Conservation (phyloP, 1,140 invertebrate species). For the Drosophila virilis region DNA sequence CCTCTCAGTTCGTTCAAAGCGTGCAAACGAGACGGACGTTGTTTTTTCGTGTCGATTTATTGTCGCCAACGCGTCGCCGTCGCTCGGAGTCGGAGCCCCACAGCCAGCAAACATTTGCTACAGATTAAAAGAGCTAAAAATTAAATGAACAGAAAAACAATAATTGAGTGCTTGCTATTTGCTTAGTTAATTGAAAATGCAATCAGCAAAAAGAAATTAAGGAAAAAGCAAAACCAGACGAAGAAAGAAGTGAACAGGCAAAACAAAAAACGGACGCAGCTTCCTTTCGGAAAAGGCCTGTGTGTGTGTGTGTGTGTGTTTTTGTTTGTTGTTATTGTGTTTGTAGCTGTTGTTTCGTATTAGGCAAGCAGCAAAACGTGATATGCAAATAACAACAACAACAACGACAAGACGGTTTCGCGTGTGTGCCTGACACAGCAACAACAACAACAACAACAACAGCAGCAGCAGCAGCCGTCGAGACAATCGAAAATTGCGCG, state of each 20-base stretch:
- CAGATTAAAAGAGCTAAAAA: conserved; percentile 40
- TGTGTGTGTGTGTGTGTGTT: conserved; percentile 25
- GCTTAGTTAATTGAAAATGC: conserved; percentile 39
- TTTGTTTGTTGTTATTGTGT: conserved; percentile 58
- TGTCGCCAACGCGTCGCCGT: conserved; percentile 46
- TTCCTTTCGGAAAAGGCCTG: conserved; percentile 24
- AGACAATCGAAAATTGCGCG: conserved; percentile 75
- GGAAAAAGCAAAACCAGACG: not conserved
- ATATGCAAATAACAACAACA: conserved; percentile 69
- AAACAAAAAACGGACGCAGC: conserved; percentile 33
- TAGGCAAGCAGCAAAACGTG: conserved; percentile 70
- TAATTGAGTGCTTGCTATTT: conserved; percentile 22
- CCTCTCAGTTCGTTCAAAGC: conserved; percentile 43
- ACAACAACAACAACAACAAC: conserved; percentile 28
- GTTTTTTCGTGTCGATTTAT: conserved; percentile 27
- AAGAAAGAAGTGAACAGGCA: conserved; percentile 2
- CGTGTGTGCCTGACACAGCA: conserved; percentile 50
- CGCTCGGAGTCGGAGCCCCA: conserved; percentile 46
- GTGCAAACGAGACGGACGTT: conserved; percentile 46
- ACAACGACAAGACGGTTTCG: conserved; percentile 55
- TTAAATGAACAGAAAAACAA: conserved; percentile 10
- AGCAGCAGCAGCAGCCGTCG: conserved; percentile 25
- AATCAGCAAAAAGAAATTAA: conserved; percentile 13
- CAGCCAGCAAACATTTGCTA: conserved; percentile 25
- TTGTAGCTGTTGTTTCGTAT: conserved; percentile 51